Evolutionary conservation across 2,888 invertebrate genomes (phyloP).

Genomic region (Kryphioiulus occultus): DNA sequence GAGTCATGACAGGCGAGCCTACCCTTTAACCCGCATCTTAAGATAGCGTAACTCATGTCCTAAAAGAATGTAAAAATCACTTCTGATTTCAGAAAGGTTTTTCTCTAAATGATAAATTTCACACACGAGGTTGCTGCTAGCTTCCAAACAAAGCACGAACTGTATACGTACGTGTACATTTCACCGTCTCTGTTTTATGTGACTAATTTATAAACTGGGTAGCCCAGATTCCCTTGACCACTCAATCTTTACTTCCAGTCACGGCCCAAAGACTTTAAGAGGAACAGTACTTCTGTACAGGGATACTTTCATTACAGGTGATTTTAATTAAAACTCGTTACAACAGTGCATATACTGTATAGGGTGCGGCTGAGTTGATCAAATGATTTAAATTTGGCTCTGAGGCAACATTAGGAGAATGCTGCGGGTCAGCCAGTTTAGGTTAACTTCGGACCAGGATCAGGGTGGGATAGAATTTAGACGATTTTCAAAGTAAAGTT

Average conservation of each 20-base stretch:
- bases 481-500: too few species aligned
- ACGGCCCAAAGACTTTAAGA: background rate
- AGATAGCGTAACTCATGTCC: background rate
- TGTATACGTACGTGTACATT: too few species aligned
- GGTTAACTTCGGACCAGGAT: too few species aligned
- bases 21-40: too few species aligned
- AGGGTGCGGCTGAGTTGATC: too few species aligned
- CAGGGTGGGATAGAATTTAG: too few species aligned
- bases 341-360: too few species aligned
- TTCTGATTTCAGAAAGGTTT: background rate
- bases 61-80: background rate
- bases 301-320: too few species aligned
- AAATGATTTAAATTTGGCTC: too few species aligned
- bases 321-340: too few species aligned
- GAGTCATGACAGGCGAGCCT: background rate
- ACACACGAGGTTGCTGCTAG: background rate
- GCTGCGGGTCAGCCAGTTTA: too few species aligned
- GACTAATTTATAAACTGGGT: background rate
- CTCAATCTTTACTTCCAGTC: background rate
- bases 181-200: background rate
- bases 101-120: background rate
- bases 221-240: background rate
- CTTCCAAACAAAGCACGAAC: background rate
- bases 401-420: too few species aligned
- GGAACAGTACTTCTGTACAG: background rate